These are phyloP conservation scores for Pimephales promelas DNA, from an alignment of 2,113 vertebrate genomes.

Conservation along the genomic window DNA sequence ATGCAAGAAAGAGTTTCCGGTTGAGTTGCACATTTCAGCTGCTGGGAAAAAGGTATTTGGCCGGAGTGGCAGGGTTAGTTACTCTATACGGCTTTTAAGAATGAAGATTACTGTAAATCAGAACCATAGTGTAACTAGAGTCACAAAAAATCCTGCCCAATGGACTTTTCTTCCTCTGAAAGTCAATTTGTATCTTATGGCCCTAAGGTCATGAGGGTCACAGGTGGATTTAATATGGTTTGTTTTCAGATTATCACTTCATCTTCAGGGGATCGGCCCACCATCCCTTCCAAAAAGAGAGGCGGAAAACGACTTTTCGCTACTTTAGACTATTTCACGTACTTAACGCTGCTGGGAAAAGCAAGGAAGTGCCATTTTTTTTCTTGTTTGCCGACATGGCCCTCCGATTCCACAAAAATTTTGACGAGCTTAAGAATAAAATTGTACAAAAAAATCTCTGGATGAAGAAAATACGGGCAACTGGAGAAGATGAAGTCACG, in stretches of 20 bases:
- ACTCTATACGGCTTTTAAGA: constrained; percentile 60
- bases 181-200: constrained; percentile 62
- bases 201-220: constrained; percentile 63
- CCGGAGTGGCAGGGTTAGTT: constrained; percentile 51
- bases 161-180: constrained; percentile 53
- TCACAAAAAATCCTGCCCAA: constrained; percentile 74
- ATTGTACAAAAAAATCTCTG: neutral
- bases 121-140: constrained; percentile 69
- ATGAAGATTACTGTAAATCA: constrained; percentile 66
- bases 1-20: constrained; percentile 48
- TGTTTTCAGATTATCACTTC: constrained; percentile 78
- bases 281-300: constrained; percentile 14
- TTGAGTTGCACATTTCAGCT: constrained; percentile 48
- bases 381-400: neutral
- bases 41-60: constrained; percentile 32
- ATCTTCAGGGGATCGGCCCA: constrained; percentile 55
- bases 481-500: constrained; percentile 5
- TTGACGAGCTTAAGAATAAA: neutral
- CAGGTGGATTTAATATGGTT: constrained; percentile 69
- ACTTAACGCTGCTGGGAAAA: neutral
- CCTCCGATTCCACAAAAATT: neutral
- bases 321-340: neutral
- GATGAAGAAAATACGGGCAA: constrained; percentile 18
- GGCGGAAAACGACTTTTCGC: neutral
- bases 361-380: neutral